Evolutionary conservation across 2,113 vertebrate species (phyloP), one percentile per base, ranked within the genome.

Genomic region (Phrynosoma platyrhinos): DNA sequence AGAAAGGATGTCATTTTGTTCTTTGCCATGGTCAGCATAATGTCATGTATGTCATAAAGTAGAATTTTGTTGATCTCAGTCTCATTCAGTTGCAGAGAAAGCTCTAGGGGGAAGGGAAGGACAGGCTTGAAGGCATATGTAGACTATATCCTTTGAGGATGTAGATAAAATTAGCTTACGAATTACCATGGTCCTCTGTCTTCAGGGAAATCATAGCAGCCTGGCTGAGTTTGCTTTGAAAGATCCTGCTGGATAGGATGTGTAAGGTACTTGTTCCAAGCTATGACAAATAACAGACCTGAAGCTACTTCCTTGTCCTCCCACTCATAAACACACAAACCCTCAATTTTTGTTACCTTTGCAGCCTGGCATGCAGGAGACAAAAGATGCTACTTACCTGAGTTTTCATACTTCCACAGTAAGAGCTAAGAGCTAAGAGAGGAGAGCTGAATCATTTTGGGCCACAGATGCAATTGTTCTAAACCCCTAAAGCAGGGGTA

Each of bases 261-360:
- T 94, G 93, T 92, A 76, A 91, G 93, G 82, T 89, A 87, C 30
- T 86, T 91, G 89, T 94, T 92, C 64, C 85, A 92, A 91, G 82
- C 91, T 94, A 91, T 91, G 89, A 69, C 84, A 91, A 96, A 92
- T 95, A 93, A 93, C 42, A 95, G 89, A 94, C 95, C 86, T 90
- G 91, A 87, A 94, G 91, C 94, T 92, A 95, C 83, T 92, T 96
- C 91, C 93, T 93, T 94, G 87, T 96, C 92, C 91, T 94, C 88
- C 92, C 30, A 69, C 83, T 91, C 90, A 58, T 91, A 78, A 66
- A 1, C 1, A 10, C 86, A 89, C 85, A 90, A 83, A 64, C 36
- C 62, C 30, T 88, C 66, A 79, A 72, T 85, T 42, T 18, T 89
- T 18, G 89, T 7, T 86, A 76, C 83, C 55, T 89, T 86, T 89